Percentiles rank a stretch among this genome's conserved stretches.
These are phyloP conservation scores for Tryphoninae sp. DNA, from an alignment of 2,888 invertebrate genomes.

Conservation along the genomic window DNA sequence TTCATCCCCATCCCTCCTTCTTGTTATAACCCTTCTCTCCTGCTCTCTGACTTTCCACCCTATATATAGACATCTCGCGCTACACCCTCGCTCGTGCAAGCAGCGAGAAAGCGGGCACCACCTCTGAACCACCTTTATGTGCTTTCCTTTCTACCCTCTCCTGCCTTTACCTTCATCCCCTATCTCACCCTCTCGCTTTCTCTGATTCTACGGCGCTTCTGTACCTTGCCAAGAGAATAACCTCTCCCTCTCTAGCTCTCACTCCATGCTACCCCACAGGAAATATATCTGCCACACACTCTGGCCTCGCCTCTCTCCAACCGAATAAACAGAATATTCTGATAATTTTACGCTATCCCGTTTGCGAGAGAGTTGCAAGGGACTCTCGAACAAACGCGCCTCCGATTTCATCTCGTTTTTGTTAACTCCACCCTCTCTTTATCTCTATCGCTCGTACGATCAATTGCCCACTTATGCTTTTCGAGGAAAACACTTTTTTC, in stretches of 20 bases:
- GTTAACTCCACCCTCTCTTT: constrained; percentile 38
- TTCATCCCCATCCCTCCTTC: constrained; percentile 68
- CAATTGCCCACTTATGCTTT: constrained; percentile 45
- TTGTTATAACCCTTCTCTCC: constrained; percentile 74
- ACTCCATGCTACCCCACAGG: constrained; percentile 61
- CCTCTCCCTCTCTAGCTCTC: constrained; percentile 80
- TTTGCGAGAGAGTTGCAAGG: constrained; percentile 55
- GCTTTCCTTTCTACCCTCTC: constrained; percentile 65
- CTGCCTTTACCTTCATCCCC: constrained; percentile 84
- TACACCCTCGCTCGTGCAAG: constrained; percentile 36
- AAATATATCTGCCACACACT: constrained; percentile 59
- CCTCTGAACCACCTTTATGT: constrained; percentile 67
- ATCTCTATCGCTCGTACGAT: constrained; percentile 34
- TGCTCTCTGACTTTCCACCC: constrained; percentile 66
- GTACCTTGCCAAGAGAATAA: constrained; percentile 81
- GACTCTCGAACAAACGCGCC: constrained; percentile 51
- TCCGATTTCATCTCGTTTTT: constrained; percentile 55
- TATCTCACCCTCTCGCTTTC: constrained; percentile 79
- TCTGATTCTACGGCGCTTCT: constrained; percentile 81
- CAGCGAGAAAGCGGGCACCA: constrained; percentile 55
- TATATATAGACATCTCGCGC: constrained; percentile 57
- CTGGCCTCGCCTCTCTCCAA: constrained; percentile 55
- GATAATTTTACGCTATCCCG: constrained; percentile 75
- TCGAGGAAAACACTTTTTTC: constrained; percentile 45
- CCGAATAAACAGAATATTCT: constrained; percentile 80